Conservation (phyloP, 2,113 vertebrate genomes). For the Nyctibius bracteatus region DNA sequence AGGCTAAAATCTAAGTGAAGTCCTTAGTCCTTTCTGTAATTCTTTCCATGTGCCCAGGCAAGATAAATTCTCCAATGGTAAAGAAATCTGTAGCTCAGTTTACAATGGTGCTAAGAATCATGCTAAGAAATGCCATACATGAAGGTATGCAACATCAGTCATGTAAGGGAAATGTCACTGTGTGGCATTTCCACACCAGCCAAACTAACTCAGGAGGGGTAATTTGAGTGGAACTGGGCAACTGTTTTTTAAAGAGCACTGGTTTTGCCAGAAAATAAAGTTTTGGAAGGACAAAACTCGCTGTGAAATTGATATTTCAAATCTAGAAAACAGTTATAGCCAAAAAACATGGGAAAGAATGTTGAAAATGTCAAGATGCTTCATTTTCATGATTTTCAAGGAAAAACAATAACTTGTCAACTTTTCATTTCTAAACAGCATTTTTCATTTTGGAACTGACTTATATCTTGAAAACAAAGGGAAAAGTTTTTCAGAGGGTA, state of each 20-base stretch:
- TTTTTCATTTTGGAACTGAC: constrained; percentile 17
- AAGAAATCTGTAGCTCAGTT: constrained; percentile 33
- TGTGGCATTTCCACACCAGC: constrained; percentile 51
- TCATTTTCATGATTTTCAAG: background rate
- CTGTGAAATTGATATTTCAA: constrained; percentile 14
- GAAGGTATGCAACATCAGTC: constrained; percentile 49
- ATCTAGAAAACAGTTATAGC: background rate
- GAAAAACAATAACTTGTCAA: background rate
- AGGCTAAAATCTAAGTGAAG: constrained; percentile 9
- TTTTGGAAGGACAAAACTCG: constrained; percentile 4
- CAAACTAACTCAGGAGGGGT: constrained; percentile 14
- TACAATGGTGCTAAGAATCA: constrained; percentile 29
- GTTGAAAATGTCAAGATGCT: constrained; percentile 9
- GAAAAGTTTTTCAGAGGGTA: background rate
- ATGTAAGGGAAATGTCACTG: constrained; percentile 52
- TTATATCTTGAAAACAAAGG: background rate
- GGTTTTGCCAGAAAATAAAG: constrained; percentile 2
- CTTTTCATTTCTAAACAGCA: background rate
- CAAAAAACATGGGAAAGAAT: constrained; percentile 17
- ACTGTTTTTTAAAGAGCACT: background rate
- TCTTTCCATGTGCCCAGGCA: constrained; percentile 40
- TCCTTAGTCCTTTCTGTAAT: constrained; percentile 15
- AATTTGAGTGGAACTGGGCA: constrained; percentile 40
- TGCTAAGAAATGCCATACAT: constrained; percentile 49
- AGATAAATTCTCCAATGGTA: constrained; percentile 20